Conservation (phyloP, 2,888 invertebrate species). For the Homarus gammarus region DNA sequence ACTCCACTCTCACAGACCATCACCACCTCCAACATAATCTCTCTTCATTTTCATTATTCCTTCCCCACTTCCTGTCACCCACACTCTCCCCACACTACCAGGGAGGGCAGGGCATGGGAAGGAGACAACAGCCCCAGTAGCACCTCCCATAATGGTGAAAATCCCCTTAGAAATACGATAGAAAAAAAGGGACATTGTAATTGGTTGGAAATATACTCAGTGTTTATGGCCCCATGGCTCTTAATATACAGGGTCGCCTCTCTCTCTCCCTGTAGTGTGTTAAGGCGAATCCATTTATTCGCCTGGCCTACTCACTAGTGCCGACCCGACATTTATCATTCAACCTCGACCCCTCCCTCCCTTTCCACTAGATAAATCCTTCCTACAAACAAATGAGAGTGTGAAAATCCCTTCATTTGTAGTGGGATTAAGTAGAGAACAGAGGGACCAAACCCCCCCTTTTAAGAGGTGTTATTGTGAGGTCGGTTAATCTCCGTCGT, state of each 20-base stretch:
- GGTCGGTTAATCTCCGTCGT: conserved; percentile 18
- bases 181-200: too few species aligned
- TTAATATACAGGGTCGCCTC: too few species aligned
- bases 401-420: conserved; percentile 64
- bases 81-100: background rate
- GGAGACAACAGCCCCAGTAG: too few species aligned
- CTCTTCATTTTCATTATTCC: background rate
- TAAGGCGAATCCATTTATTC: background rate
- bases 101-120: background rate
- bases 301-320: too few species aligned
- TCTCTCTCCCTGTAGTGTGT: too few species aligned
- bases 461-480: conserved; percentile 48
- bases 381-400: conserved; percentile 54
- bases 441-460: background rate
- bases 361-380: conserved; percentile 53
- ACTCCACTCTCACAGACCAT: background rate
- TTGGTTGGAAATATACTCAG: too few species aligned
- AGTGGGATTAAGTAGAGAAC: conserved; percentile 42
- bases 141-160: too few species aligned
- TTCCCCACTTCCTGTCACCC: conserved; percentile 25
- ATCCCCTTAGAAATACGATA: too few species aligned
- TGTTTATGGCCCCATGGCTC: too few species aligned
- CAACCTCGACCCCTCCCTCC: too few species aligned
- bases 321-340: too few species aligned
- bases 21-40: background rate